phyloP scores from a whole-genome alignment of 1,140 invertebrate genomes.

The Scaptomyza hsui region DNA sequence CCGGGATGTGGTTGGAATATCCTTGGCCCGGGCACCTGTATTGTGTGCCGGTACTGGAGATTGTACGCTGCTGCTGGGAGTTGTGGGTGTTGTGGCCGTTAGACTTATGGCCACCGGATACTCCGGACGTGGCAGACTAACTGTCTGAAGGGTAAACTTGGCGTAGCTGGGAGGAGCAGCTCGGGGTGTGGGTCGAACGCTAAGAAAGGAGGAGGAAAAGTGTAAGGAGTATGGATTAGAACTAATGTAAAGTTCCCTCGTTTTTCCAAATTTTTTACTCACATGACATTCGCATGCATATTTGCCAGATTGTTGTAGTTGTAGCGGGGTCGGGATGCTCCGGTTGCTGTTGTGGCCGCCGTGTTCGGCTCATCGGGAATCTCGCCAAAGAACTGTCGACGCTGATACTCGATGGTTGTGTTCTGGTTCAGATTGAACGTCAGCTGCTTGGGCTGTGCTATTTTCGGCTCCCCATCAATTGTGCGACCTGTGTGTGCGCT shows the following conservation, averaged over 20 bases:
- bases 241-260: too few relatives aligned
- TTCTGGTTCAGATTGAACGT: slow-evolving; percentile 83
- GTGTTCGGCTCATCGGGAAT: slow-evolving; percentile 52
- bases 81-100: slow-evolving; percentile 74
- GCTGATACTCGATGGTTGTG: slow-evolving; percentile 81
- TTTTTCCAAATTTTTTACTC: slow-evolving; percentile 39
- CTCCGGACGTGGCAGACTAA: slow-evolving; percentile 89
- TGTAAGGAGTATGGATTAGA: neutral
- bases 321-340: slow-evolving; percentile 51
- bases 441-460: slow-evolving; percentile 79
- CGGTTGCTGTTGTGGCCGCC: slow-evolving; percentile 20
- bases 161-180: slow-evolving; percentile 74
- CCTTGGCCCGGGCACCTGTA: slow-evolving; percentile 60
- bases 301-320: slow-evolving; percentile 76
- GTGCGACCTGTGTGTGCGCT: slow-evolving; percentile 78
- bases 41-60: slow-evolving; percentile 56
- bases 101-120: slow-evolving; percentile 86
- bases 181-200: slow-evolving; percentile 73
- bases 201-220: slow-evolving; percentile 14
- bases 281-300: slow-evolving; percentile 84
- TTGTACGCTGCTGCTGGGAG: slow-evolving; percentile 71
- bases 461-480: slow-evolving; percentile 67
- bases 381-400: slow-evolving; percentile 79
- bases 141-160: slow-evolving; percentile 90
- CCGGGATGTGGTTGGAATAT: slow-evolving; percentile 17